These are phyloP conservation scores for Stichodactyla mertensii DNA, from an alignment of 64 coral and sea anemone genomes.

Conservation along the genomic window DNA sequence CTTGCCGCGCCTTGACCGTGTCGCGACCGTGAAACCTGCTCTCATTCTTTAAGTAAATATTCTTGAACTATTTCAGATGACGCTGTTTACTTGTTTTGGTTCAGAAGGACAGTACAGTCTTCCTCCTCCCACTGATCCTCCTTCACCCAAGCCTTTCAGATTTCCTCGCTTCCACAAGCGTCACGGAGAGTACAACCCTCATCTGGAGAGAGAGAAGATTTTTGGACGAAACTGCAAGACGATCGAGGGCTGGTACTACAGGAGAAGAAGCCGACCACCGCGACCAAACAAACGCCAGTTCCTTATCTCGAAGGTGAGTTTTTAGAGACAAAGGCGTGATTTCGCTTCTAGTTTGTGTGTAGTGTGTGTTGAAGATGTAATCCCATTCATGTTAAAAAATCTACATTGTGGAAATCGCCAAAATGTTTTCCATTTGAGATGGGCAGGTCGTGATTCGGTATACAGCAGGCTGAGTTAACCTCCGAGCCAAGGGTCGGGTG, in stretches of 20 bases:
- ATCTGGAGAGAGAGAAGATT: conserved; percentile 12
- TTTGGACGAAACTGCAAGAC: conserved; percentile 17
- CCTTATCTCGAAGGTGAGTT: not conserved
- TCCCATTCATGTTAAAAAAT: too few species aligned
- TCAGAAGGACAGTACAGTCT: not conserved
- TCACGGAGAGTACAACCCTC: conserved; percentile 1
- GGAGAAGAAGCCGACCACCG: not conserved
- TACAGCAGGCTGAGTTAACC: too few species aligned
- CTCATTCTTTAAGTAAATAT: not conserved
- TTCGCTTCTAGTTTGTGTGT: too few species aligned
- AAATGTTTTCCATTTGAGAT: too few species aligned
- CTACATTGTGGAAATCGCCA: too few species aligned
- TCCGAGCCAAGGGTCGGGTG: too few species aligned
- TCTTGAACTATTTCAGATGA: not conserved
- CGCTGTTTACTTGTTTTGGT: conserved; percentile 12
- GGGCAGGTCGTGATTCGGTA: too few species aligned
- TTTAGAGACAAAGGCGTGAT: not conserved
- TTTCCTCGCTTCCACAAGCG: not conserved
- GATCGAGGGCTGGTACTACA: conserved; percentile 16
- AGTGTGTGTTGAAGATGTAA: too few species aligned
- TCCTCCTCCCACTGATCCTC: not conserved
- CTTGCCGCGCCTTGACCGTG: too few species aligned
- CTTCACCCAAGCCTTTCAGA: not conserved
- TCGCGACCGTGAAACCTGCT: not conserved
- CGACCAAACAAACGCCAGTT: not conserved